Evolutionary conservation across 2,113 vertebrate species (phyloP).

Genomic region (Apeltes quadracus): DNA sequence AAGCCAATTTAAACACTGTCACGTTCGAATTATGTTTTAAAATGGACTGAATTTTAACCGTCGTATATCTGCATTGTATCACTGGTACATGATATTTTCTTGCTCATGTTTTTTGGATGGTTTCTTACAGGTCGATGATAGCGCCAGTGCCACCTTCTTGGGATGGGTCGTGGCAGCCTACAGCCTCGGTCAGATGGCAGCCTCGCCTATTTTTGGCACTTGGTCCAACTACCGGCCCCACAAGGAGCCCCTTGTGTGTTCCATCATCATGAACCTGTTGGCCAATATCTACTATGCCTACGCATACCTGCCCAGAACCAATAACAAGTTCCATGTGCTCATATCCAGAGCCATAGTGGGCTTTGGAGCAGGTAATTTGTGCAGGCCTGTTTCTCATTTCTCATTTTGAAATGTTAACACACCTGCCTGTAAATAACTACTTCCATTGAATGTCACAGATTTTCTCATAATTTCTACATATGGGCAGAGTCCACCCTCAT

Average conservation of each 20-base stretch:
- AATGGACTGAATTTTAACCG: neutral
- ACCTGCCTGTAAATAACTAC: neutral
- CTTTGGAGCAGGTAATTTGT: conserved; percentile 91
- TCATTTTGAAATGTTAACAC: neutral
- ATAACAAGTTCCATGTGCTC: conserved; percentile 93
- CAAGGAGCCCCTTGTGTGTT: conserved; percentile 88
- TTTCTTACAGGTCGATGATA: conserved; percentile 83
- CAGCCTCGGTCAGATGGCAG: conserved; percentile 94
- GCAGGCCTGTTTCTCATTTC: neutral
- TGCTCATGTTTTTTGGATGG: neutral
- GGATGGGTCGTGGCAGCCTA: conserved; percentile 97
- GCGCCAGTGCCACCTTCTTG: conserved; percentile 88
- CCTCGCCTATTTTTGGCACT: conserved; percentile 91
- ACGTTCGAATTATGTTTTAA: neutral
- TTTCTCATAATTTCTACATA: neutral
- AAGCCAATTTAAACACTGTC: neutral
- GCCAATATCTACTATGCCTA: conserved; percentile 94
- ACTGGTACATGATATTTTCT: neutral
- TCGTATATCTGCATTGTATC: neutral
- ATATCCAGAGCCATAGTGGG: conserved; percentile 89
- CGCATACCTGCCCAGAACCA: conserved; percentile 82
- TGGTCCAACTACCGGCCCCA: conserved; percentile 94
- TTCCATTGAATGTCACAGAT: neutral
- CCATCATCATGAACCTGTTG: conserved; percentile 88
- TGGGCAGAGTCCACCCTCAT: neutral